Conservation (phyloP, 2,797 vertebrate genomes). For the Monodelphis domestica region DNA sequence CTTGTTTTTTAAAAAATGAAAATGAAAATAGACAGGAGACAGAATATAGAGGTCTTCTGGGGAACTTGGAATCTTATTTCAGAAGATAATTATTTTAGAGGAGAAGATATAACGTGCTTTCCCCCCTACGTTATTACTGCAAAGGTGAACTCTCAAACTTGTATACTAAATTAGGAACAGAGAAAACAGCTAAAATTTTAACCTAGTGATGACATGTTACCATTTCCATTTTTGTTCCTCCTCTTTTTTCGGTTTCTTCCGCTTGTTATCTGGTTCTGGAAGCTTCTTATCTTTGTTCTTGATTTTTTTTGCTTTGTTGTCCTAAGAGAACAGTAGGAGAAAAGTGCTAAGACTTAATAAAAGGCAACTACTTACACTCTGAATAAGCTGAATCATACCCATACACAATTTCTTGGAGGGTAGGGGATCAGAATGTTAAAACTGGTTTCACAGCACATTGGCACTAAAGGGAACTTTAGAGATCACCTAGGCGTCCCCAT, state of each 20-base stretch:
- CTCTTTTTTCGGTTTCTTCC: conserved; percentile 94
- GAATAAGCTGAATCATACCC: conserved; percentile 45
- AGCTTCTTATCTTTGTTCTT: conserved; percentile 93
- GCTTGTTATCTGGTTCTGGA: conserved; percentile 90
- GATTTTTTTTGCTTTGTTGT: conserved; percentile 91
- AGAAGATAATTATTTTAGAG: conserved; percentile 31
- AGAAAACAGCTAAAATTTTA: conserved; percentile 54
- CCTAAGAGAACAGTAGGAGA: conserved; percentile 84
- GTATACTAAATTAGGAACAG: conserved; percentile 31
- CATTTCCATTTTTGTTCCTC: conserved; percentile 99
- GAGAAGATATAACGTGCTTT: conserved; percentile 25
- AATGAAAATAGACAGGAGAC: background rate
- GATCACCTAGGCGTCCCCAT: background rate
- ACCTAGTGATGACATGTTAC: conserved; percentile 82
- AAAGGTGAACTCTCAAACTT: background rate
- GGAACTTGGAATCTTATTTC: conserved; percentile 36
- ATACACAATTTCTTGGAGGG: background rate
- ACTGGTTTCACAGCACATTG: background rate
- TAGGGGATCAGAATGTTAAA: conserved; percentile 31
- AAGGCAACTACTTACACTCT: conserved; percentile 25
- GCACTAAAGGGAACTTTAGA: conserved; percentile 1
- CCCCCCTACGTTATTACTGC: background rate
- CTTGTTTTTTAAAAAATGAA: background rate
- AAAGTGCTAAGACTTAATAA: conserved; percentile 3
- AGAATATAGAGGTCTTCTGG: conserved; percentile 16